phyloP scores from a whole-genome alignment of 30 jellyfish, hydroid and myxozoan species.

The Hydra vulgaris region DNA sequence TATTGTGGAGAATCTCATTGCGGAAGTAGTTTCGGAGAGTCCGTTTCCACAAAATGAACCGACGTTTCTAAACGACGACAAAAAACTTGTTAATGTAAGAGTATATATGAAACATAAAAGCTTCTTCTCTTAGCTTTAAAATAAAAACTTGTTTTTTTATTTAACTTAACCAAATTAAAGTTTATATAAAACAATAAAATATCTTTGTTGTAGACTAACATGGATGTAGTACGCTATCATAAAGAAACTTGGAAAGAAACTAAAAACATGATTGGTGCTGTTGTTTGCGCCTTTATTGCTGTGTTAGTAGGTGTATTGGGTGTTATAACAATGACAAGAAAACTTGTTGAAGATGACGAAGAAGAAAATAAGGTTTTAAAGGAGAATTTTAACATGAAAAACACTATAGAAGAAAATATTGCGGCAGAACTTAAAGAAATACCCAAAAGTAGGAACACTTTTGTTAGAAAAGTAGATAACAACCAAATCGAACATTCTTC shows the following conservation, averaged over 20 bases:
- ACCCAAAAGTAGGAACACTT: background rate
- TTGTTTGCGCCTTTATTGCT: slow-evolving; percentile 81
- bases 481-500: background rate
- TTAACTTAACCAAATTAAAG: no score
- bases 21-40: slow-evolving; percentile 61
- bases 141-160: no score
- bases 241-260: slow-evolving; percentile 35
- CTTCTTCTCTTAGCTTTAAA: no score
- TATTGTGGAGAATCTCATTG: slow-evolving; percentile 52
- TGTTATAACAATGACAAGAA: slow-evolving; percentile 78
- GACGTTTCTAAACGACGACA: slow-evolving; percentile 10
- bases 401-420: background rate
- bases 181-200: no score
- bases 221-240: slow-evolving; percentile 12
- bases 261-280: slow-evolving; percentile 65
- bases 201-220: slow-evolving; percentile 5
- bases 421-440: background rate
- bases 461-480: background rate
- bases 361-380: background rate
- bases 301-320: slow-evolving; percentile 86
- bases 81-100: background rate
- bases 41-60: slow-evolving; percentile 51
- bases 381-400: background rate
- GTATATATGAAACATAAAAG: background rate
- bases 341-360: slow-evolving; percentile 78